A percentile compares a stretch with the other conserved stretches of the same genome.
Conservation (phyloP, 2,113 vertebrate genomes). For the Daubentonia madagascariensis region DNA sequence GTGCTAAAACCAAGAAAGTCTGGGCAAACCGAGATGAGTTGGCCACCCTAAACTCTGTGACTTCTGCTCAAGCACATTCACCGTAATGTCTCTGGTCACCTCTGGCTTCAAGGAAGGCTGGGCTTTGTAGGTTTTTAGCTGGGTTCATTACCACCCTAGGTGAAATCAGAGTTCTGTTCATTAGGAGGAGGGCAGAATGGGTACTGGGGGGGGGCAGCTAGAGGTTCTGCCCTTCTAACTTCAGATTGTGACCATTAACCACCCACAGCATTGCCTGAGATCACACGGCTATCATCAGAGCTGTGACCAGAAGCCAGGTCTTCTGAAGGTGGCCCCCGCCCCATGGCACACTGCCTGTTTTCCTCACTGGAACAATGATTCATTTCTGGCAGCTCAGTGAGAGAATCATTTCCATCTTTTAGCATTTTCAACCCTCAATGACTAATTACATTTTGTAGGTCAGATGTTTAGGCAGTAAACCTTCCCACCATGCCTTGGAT, state of each 20-base stretch:
- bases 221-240: neutral
- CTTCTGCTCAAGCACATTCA: neutral
- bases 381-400: neutral
- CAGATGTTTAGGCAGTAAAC: neutral
- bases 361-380: neutral
- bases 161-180: neutral
- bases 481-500: fast-evolving
- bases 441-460: neutral
- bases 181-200: neutral
- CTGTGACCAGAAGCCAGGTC: neutral
- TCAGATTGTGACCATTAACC: neutral
- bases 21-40: neutral
- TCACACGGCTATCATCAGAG: neutral
- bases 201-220: neutral
- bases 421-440: neutral
- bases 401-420: neutral
- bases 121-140: neutral
- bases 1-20: neutral
- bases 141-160: neutral
- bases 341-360: fast-evolving
- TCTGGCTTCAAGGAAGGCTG: neutral
- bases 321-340: neutral
- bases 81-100: fast-evolving
- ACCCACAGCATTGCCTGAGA: fast-evolving
- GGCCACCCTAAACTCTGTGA: neutral